These are phyloP conservation scores for Sympetrum striolatum DNA, from an alignment of 2,888 invertebrate species.

Conservation along the genomic window DNA sequence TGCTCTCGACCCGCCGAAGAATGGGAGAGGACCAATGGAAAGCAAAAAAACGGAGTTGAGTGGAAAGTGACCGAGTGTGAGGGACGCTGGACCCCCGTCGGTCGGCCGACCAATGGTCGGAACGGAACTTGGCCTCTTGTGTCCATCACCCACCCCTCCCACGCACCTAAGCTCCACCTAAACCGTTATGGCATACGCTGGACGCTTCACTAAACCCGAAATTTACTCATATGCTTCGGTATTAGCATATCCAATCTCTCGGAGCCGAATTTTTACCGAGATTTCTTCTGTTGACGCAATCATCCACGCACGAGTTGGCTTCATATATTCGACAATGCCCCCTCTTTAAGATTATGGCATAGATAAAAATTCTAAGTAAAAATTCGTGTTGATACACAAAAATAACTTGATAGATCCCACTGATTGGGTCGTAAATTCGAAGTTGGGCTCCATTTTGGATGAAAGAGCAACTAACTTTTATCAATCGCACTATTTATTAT, in stretches of 20 bases:
- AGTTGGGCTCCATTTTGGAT: too few relatives aligned
- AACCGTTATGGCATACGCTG: constrained; percentile 2
- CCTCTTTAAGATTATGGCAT: too few relatives aligned
- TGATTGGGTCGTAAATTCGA: too few relatives aligned
- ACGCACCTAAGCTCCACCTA: neutral
- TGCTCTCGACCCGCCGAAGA: neutral
- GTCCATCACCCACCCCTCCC: constrained; percentile 47
- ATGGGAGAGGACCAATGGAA: neutral
- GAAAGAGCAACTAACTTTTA: too few relatives aligned
- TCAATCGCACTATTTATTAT: too few relatives aligned
- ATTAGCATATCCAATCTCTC: neutral
- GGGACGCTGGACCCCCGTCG: neutral
- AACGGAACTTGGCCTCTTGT: neutral
- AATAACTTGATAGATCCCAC: too few relatives aligned
- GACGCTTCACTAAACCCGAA: neutral
- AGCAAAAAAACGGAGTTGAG: neutral
- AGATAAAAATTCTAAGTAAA: too few relatives aligned
- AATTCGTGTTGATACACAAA: too few relatives aligned
- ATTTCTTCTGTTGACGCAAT: too few relatives aligned
- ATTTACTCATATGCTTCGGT: neutral
- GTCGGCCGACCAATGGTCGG: neutral
- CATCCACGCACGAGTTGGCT: too few relatives aligned
- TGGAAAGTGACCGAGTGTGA: neutral
- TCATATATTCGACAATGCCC: too few relatives aligned
- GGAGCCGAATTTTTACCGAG: neutral